A percentile compares a stretch with the other conserved stretches of the same genome.
phyloP scores from a whole-genome alignment of 2,888 invertebrate species.

The Diadegma fenestrale region DNA sequence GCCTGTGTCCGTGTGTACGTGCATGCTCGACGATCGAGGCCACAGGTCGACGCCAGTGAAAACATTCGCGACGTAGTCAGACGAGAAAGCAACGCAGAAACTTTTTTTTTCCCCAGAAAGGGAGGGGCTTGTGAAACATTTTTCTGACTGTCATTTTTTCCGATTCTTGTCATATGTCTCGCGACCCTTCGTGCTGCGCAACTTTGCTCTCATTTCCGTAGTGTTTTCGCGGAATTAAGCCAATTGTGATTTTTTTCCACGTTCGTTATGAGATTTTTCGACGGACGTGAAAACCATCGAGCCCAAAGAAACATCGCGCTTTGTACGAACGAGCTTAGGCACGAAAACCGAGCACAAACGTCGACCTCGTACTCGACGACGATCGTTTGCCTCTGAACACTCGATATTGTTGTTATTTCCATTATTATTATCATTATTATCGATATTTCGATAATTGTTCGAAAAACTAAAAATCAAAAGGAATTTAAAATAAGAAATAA shows the following conservation, averaged over 20 bases:
- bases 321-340: not conserved
- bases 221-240: not conserved
- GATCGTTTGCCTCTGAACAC: constrained; percentile 23
- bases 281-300: not conserved
- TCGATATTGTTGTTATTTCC: constrained; percentile 13
- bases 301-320: not conserved
- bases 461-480: not conserved
- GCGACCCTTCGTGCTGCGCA: not conserved
- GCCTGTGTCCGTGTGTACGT: constrained; percentile 8
- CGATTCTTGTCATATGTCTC: not conserved
- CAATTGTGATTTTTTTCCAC: not conserved
- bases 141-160: not conserved
- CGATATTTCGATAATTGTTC: not conserved
- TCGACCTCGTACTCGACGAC: not conserved
- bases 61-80: constrained; percentile 38
- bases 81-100: constrained; percentile 14
- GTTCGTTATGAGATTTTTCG: not conserved
- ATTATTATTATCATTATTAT: not conserved
- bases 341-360: not conserved
- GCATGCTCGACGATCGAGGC: constrained; percentile 25
- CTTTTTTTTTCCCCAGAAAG: constrained; percentile 12
- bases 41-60: constrained; percentile 39
- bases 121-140: constrained; percentile 43
- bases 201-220: not conserved
- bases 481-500: not conserved